Evolutionary conservation across 2,888 invertebrate species (phyloP).

Genomic region (Heliconius hortense): DNA sequence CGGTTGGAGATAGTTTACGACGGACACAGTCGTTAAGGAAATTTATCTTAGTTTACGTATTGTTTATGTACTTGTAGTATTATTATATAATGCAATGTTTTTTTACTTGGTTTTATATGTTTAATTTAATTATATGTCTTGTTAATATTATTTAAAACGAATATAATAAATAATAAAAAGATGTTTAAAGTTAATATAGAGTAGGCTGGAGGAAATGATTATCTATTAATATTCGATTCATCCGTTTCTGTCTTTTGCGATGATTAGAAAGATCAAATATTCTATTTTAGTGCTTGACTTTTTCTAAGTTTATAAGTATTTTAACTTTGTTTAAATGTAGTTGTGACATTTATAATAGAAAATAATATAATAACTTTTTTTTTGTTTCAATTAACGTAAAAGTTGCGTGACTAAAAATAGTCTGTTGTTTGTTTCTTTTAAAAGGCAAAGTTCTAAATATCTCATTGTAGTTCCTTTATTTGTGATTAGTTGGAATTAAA

Average conservation of each 20-base stretch:
- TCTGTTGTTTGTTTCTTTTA: neutral
- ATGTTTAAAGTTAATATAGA: no score
- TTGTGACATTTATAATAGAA: neutral
- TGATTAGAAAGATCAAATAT: neutral
- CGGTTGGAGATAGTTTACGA: conserved; percentile 2
- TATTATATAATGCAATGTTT: no score
- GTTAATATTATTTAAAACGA: no score
- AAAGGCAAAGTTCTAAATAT: neutral
- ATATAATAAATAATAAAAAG: no score
- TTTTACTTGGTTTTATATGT: no score
- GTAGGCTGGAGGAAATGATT: neutral
- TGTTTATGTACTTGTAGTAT: no score
- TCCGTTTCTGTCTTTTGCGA: neutral
- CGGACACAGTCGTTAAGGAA: neutral
- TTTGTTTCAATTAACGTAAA: neutral
- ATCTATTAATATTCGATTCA: neutral
- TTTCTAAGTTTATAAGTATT: neutral
- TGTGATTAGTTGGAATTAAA: neutral
- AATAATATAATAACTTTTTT: neutral
- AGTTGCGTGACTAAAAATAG: neutral
- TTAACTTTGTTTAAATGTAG: neutral
- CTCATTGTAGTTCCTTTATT: no score
- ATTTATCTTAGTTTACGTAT: no score
- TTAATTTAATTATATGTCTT: no score
- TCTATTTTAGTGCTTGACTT: neutral